Evolutionary conservation across 2,797 vertebrate species (phyloP).

Genomic region (Luscinia luscinia): DNA sequence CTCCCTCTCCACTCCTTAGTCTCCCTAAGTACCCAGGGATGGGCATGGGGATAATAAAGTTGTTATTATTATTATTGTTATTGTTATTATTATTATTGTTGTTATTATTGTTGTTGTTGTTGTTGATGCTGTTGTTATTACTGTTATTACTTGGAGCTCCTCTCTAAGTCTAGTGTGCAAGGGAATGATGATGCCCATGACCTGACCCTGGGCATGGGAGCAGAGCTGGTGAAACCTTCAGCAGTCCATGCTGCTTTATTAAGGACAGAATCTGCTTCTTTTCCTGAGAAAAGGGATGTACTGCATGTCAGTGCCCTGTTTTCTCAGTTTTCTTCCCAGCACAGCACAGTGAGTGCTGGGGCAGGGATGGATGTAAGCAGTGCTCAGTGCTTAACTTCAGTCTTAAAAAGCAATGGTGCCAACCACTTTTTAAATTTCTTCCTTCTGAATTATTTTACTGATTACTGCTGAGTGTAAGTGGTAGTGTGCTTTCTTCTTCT

Average conservation of each 20-base stretch:
- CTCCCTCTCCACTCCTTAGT: background rate
- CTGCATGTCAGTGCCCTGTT: background rate
- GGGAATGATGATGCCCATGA: background rate
- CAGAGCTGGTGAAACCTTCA: background rate
- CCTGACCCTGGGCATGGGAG: accelerated
- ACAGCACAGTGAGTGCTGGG: background rate
- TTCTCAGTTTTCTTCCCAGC: background rate
- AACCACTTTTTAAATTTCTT: background rate
- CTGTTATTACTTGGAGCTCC: background rate
- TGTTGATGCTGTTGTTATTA: too few species aligned
- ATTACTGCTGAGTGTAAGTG: background rate
- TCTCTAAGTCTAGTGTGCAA: accelerated
- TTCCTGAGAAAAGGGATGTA: background rate
- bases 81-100: too few species aligned
- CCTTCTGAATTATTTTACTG: background rate
- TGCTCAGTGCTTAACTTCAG: background rate
- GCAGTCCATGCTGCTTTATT: background rate
- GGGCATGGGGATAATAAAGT: background rate
- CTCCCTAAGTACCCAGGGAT: background rate
- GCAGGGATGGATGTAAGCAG: background rate
- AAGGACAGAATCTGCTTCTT: background rate
- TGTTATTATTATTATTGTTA: background rate
- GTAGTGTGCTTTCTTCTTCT: background rate
- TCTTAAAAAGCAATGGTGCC: background rate
- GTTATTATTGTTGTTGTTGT: too few species aligned